phyloP scores from a whole-genome alignment of 2,797 vertebrate genomes.

The Lutjanus campechanus region DNA sequence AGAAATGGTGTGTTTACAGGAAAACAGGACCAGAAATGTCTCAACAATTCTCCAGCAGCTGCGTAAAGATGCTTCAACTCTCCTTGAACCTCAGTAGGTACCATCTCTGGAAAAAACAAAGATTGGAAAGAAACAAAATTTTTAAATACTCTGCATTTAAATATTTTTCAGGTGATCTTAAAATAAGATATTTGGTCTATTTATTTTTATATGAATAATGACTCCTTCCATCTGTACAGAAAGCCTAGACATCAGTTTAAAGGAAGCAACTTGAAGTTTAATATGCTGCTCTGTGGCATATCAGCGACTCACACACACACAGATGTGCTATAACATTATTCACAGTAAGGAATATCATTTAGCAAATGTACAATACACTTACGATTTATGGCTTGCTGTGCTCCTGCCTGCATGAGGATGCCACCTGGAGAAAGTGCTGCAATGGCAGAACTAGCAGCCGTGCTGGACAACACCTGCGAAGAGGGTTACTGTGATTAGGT shows the following conservation, averaged over 20 bases:
- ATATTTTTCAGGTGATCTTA: not conserved
- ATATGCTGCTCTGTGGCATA: not conserved
- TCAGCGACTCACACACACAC: not conserved
- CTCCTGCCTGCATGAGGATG: slow-evolving; percentile 93
- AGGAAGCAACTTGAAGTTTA: not conserved
- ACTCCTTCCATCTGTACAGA: not conserved
- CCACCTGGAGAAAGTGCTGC: slow-evolving; percentile 96
- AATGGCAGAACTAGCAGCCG: slow-evolving; percentile 92
- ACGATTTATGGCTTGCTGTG: slow-evolving; percentile 98
- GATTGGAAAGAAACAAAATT: not conserved
- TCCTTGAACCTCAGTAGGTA: slow-evolving; percentile 93
- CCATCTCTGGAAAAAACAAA: slow-evolving; percentile 89
- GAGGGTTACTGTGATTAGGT: not conserved
- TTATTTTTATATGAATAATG: not conserved
- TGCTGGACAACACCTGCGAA: slow-evolving; percentile 93
- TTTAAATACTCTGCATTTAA: slow-evolving; percentile 7
- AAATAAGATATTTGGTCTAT: not conserved
- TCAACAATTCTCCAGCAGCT: slow-evolving; percentile 93
- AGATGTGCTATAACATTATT: not conserved
- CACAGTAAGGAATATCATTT: not conserved
- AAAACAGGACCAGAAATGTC: slow-evolving; percentile 99
- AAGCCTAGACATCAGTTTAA: not conserved
- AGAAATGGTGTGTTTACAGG: slow-evolving; percentile 97
- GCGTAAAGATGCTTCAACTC: slow-evolving; percentile 97
- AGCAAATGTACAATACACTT: slow-evolving; percentile 65